phyloP scores from a whole-genome alignment of 1,140 invertebrate species.

The Schlechtendalia chinensis region DNA sequence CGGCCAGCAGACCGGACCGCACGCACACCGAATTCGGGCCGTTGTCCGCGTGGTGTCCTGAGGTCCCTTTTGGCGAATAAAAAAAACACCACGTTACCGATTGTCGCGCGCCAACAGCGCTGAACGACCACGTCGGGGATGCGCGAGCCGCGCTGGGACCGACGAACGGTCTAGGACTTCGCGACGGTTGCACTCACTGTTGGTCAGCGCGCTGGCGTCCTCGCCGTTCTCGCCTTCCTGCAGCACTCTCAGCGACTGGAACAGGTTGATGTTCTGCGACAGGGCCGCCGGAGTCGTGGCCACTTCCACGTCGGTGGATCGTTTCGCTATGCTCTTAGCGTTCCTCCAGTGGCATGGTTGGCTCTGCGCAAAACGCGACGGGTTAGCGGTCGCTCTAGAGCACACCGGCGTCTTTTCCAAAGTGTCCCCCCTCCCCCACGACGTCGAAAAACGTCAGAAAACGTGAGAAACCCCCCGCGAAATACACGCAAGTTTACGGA shows the following conservation, averaged over 20 bases:
- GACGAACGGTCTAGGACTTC: no score
- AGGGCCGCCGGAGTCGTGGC: constrained; percentile 57
- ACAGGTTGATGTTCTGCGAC: constrained; percentile 85
- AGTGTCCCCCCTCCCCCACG: no score
- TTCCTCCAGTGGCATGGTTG: constrained; percentile 92
- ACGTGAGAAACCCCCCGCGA: no score
- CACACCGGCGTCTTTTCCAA: no score
- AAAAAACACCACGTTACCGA: no score
- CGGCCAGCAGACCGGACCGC: constrained; percentile 72
- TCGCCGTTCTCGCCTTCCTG: constrained; percentile 80
- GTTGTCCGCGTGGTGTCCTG: constrained; percentile 57
- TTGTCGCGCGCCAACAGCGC: no score
- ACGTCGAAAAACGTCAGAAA: no score
- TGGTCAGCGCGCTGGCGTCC: constrained; percentile 57
- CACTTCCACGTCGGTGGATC: constrained; percentile 55
- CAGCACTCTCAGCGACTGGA: constrained; percentile 80
- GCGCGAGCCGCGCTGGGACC: no score
- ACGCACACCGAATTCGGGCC: constrained; percentile 66
- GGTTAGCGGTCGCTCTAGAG: no score
- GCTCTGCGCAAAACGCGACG: constrained; percentile 63
- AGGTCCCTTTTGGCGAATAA: constrained; percentile 54
- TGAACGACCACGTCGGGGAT: no score
- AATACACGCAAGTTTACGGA: no score
- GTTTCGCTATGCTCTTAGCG: constrained; percentile 72
- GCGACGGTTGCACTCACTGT: constrained; percentile 55